Evolutionary conservation across 2,797 vertebrate genomes (phyloP).

Genomic region (Poeciliopsis turneri): DNA sequence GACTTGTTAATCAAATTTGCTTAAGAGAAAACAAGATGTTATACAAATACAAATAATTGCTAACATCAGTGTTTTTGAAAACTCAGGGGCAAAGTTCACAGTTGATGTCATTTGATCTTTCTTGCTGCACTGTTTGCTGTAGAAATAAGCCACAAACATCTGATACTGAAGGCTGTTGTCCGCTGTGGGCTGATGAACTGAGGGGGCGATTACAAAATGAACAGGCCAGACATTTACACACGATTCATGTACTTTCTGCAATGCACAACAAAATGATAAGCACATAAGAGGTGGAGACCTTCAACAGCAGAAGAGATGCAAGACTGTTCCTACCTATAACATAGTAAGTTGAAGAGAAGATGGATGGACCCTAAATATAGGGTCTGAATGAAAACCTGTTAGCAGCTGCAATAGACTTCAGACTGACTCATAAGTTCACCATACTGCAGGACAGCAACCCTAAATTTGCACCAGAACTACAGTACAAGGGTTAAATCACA

Average conservation of each 20-base stretch:
- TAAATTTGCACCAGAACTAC: too few species aligned
- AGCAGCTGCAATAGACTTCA: not conserved
- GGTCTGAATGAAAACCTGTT: not conserved
- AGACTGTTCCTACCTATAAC: not conserved
- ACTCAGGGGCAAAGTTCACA: conserved; percentile 6
- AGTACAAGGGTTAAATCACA: not conserved
- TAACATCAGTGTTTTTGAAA: not conserved
- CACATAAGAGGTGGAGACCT: conserved; percentile 4
- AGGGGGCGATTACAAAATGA: conserved; percentile 26
- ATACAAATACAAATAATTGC: not conserved
- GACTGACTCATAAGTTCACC: too few species aligned
- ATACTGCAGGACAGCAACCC: too few species aligned
- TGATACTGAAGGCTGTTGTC: conserved; percentile 33
- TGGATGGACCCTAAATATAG: too few species aligned
- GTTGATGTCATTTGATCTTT: conserved; percentile 18
- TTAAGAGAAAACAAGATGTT: not conserved
- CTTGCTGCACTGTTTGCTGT: conserved; percentile 12
- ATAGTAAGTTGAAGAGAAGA: not conserved
- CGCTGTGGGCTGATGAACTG: conserved; percentile 35
- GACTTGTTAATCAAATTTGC: not conserved
- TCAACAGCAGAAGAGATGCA: not conserved
- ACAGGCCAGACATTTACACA: conserved; percentile 31
- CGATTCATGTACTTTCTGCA: conserved; percentile 34
- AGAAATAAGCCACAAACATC: conserved; percentile 31
- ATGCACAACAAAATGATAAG: conserved; percentile 24